Base-by-base conservation (phyloP, 2,113 vertebrate genomes). In the Bathybates hornii region DNA sequence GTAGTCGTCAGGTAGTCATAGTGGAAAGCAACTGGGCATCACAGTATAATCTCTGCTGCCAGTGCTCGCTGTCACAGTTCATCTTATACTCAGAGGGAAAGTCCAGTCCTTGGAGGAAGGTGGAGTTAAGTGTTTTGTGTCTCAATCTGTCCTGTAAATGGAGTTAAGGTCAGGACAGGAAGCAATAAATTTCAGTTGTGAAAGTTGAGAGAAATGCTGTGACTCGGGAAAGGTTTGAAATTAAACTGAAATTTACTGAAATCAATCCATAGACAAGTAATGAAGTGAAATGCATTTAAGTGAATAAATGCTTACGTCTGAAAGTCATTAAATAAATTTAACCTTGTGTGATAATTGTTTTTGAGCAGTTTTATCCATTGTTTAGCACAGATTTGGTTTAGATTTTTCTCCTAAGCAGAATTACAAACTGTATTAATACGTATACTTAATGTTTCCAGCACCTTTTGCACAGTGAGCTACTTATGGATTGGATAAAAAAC, bases 91-190 rank as follows among this genome's bases (percentile, higher is more conserved):
- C 12, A 13, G 32, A 59, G 14, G 53, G 79, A 32, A 59, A 56
- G 21, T 79, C 13, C 2, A 48, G 32, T 63, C 68, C 32, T 73
- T 52, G 61, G 43, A 7, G 17, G n/a, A 45, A 48, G 24, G 21
- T 41, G 59, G 1, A 63, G 32, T 29, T 59, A 80, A 59, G 38
- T 13, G 78, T 84, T 83, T 38, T 45, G 63, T 21, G 52, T 32
- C 6, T 85, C 71, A 27, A 16, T 86, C 63, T 2, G 48, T 48
- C 81, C 66, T 83, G 24, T 86, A 56, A 78, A 61, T 61, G 21
- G 19, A 84, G 48, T 45, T 36, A 38, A 8, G 73, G 56, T 84
- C 73, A 52, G 43, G 9, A 48, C 11, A 50, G 34, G 41, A 17
- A 80, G 16, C 10, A 24, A 83, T 66, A 61, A 10, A 81, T 61